These are phyloP conservation scores for Fundulus diaphanus DNA, from an alignment of 2,797 vertebrate species.

Conservation along the genomic window DNA sequence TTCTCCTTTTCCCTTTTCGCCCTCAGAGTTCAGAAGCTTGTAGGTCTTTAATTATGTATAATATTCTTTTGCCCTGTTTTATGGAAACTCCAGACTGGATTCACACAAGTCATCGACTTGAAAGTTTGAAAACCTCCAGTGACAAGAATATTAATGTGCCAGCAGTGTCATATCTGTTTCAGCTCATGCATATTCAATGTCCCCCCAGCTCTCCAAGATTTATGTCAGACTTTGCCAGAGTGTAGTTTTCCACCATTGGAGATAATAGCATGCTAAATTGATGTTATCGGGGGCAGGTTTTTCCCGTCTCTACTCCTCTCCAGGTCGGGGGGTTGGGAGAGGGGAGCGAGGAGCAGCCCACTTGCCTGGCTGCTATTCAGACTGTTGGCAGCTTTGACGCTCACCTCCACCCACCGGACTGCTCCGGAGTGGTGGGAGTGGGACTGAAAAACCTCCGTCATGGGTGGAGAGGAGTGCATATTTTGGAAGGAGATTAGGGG, in stretches of 20 bases:
- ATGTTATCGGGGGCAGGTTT: conserved; percentile 94
- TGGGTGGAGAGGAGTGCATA: conserved; percentile 84
- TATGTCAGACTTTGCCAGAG: conserved; percentile 99
- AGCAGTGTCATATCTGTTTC: conserved; percentile 99
- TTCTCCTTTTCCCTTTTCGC: conserved; percentile 70
- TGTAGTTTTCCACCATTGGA: conserved; percentile 99
- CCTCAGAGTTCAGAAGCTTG: conserved; percentile 86
- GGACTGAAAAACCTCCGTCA: conserved; percentile 65
- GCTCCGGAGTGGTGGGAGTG: conserved; percentile 58
- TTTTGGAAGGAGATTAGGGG: conserved; percentile 96
- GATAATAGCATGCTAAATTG: conserved; percentile 99
- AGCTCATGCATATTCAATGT: conserved; percentile 96
- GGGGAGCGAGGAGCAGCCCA: conserved; percentile 72
- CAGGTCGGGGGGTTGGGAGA: conserved; percentile 71
- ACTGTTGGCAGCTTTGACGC: conserved; percentile 58
- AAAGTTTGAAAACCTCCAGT: conserved; percentile 99
- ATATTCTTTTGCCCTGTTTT: conserved; percentile 94
- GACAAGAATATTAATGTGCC: conserved; percentile 99
- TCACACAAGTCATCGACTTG: conserved; percentile 96
- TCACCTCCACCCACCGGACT: conserved; percentile 75
- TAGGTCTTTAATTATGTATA: conserved; percentile 90
- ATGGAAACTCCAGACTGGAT: conserved; percentile 94
- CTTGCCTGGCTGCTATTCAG: conserved; percentile 67
- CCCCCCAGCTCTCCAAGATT: conserved; percentile 99
- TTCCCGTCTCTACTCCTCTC: conserved; percentile 69